Percentiles rank a stretch among this genome's conserved stretches.
Conservation (phyloP, 1,140 invertebrate genomes). For the Trichonephila inaurata region DNA sequence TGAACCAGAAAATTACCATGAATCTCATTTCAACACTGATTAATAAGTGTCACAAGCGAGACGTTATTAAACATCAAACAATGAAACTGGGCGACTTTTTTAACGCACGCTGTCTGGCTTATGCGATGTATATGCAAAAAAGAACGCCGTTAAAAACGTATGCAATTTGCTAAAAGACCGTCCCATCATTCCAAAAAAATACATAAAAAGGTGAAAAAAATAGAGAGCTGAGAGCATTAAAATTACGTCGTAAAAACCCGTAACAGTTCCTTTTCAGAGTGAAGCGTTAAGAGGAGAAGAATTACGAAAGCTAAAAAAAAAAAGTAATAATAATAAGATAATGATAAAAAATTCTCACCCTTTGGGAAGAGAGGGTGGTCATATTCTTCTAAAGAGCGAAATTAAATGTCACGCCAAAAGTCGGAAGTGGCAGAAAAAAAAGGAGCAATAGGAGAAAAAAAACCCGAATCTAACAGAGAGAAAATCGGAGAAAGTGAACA, state of each 20-base stretch:
- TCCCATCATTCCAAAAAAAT: not conserved
- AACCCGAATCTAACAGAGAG: not conserved
- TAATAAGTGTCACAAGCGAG: slow-evolving; percentile 29
- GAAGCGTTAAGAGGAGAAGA: slow-evolving; percentile 1
- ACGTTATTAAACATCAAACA: slow-evolving; percentile 58
- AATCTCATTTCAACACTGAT: slow-evolving; percentile 45
- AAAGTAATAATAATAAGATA: slow-evolving; percentile 71
- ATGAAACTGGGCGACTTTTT: not conserved
- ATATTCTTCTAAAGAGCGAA: slow-evolving; percentile 72
- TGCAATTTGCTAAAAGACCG: slow-evolving; percentile 2
- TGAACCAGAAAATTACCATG: slow-evolving; percentile 45
- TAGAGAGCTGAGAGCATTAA: slow-evolving; percentile 14
- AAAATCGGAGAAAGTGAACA: slow-evolving; percentile 44
- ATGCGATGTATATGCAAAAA: slow-evolving; percentile 11
- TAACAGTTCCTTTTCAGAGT: slow-evolving; percentile 39
- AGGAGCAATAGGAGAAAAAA: slow-evolving; percentile 8
- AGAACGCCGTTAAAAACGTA: not conserved
- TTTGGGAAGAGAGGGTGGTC: slow-evolving; percentile 42
- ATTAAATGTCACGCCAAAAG: slow-evolving; percentile 74
- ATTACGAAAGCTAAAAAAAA: slow-evolving; percentile 24
- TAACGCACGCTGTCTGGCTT: not conserved
- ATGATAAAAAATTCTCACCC: slow-evolving; percentile 61
- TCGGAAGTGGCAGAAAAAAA: slow-evolving; percentile 71
- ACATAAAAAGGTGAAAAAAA: not conserved
- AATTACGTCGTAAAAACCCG: slow-evolving; percentile 59